Conservation (phyloP, 2,888 invertebrate species). For the Silvanus unidentatus region DNA sequence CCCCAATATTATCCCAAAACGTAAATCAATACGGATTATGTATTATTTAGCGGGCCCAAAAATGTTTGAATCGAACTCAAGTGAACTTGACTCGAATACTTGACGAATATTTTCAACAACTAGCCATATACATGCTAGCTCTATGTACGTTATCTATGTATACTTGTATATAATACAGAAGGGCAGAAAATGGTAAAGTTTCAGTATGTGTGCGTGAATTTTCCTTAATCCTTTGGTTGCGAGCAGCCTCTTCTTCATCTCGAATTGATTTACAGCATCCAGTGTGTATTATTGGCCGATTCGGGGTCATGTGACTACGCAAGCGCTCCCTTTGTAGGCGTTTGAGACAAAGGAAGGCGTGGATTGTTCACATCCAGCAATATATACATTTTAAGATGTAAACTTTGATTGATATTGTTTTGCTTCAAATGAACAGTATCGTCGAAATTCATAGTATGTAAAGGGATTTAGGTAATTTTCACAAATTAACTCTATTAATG, state of each 20-base stretch:
- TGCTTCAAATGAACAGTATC: constrained; percentile 9
- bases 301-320: constrained; percentile 36
- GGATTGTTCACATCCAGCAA: constrained; percentile 16
- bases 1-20: constrained; percentile 15
- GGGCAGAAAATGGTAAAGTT: too few relatives aligned
- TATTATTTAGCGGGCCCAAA: constrained; percentile 34
- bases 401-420: too few relatives aligned
- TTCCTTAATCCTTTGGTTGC: not conserved
- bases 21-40: constrained; percentile 39
- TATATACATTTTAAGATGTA: too few relatives aligned
- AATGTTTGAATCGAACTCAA: constrained; percentile 33
- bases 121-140: constrained; percentile 8
- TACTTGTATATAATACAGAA: too few relatives aligned
- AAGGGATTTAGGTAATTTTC: too few relatives aligned
- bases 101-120: constrained; percentile 34
- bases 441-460: too few relatives aligned
- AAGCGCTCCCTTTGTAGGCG: constrained; percentile 38
- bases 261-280: constrained; percentile 39
- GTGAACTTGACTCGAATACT: constrained; percentile 40
- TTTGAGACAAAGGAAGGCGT: constrained; percentile 43
- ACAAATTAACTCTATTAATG: too few relatives aligned
- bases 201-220: too few relatives aligned
- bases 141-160: too few relatives aligned
- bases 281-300: constrained; percentile 31
- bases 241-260: constrained; percentile 17